phyloP scores from a whole-genome alignment of 2,888 invertebrate species.

The Herminia tarsipennalis region DNA sequence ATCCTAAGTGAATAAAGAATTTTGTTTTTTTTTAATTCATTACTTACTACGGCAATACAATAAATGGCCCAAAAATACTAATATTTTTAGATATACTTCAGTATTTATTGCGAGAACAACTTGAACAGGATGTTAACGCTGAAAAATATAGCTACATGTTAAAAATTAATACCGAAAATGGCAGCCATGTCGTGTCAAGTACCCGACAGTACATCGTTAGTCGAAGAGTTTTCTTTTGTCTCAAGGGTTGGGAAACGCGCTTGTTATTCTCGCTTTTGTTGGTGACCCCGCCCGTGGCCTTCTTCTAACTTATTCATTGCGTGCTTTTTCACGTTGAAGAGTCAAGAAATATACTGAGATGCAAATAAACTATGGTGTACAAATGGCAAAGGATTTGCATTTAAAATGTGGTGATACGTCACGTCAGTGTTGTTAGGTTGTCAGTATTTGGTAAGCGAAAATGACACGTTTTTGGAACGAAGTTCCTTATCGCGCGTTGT shows the following conservation, averaged over 20 bases:
- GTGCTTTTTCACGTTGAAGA: constrained; percentile 49
- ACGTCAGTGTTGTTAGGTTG: no score
- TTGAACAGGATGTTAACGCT: neutral
- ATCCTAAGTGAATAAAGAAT: no score
- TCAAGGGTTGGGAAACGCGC: constrained; percentile 63
- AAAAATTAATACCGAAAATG: constrained; percentile 48
- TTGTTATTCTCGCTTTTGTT: constrained; percentile 69
- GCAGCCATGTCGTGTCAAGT: constrained; percentile 56
- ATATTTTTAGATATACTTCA: no score
- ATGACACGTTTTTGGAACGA: no score
- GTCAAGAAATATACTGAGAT: constrained; percentile 40
- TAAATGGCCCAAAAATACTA: no score
- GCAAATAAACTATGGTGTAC: constrained; percentile 33
- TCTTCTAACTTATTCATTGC: constrained; percentile 71
- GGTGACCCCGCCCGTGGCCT: constrained; percentile 64
- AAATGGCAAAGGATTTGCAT: constrained; percentile 34
- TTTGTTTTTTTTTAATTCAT: no score
- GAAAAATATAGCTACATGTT: constrained; percentile 37
- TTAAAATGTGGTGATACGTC: constrained; percentile 22
- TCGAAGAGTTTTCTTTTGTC: constrained; percentile 72
- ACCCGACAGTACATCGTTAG: constrained; percentile 69
- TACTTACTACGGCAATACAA: no score
- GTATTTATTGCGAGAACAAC: neutral
- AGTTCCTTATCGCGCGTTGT: no score
- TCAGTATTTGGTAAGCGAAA: no score